These are phyloP conservation scores for Mystacides longicornis DNA, from an alignment of 2,888 invertebrate species.

Conservation along the genomic window DNA sequence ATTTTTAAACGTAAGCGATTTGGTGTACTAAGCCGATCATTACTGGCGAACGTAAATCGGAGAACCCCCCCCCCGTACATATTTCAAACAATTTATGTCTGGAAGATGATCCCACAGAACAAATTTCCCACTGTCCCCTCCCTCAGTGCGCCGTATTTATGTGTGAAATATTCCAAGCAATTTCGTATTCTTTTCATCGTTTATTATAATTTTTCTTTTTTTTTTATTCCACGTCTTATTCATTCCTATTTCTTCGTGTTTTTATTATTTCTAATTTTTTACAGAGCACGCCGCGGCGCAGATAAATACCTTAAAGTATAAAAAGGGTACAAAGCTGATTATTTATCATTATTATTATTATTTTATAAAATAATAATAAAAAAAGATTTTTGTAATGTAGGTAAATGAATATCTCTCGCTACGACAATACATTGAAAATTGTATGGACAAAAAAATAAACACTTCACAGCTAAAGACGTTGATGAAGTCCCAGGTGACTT, in stretches of 20 bases:
- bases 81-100: background rate
- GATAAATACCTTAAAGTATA: background rate
- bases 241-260: too few relatives aligned
- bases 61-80: background rate
- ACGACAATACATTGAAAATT: too few relatives aligned
- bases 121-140: conserved; percentile 1
- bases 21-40: too few relatives aligned
- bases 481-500: too few relatives aligned
- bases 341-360: background rate
- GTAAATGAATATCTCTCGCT: too few relatives aligned
- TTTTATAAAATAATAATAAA: too few relatives aligned
- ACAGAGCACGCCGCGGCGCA: background rate
- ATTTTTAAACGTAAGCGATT: too few relatives aligned
- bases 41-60: background rate
- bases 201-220: background rate
- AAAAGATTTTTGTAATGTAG: too few relatives aligned
- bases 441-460: too few relatives aligned
- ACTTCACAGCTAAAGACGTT: too few relatives aligned
- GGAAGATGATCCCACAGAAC: background rate
- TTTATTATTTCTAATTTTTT: too few relatives aligned
- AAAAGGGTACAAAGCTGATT: background rate
- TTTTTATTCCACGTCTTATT: too few relatives aligned
- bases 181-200: background rate
- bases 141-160: background rate
- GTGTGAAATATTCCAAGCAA: conserved; percentile 1